Conservation (phyloP, 1,140 invertebrate genomes). For the Apocrypta bakeri region DNA sequence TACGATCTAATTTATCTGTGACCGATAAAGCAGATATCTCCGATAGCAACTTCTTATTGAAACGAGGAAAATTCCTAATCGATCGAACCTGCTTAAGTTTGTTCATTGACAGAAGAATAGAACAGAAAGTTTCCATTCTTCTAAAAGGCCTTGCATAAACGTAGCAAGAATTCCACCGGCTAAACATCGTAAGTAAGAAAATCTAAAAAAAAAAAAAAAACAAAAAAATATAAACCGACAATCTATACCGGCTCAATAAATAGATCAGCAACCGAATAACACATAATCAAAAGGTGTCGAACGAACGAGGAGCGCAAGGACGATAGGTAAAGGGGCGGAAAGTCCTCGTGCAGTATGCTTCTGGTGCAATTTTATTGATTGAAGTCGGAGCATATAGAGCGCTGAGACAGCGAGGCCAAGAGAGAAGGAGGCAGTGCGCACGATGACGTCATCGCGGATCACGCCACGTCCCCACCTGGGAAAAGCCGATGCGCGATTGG, state of each 20-base stretch:
- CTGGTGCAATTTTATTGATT: conserved; percentile 45
- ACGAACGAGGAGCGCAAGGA: neutral
- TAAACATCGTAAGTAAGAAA: neutral
- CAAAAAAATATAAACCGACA: too few relatives aligned
- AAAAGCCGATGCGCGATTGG: conserved; percentile 61
- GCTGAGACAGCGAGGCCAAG: neutral
- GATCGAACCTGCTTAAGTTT: too few relatives aligned
- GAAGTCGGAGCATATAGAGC: neutral
- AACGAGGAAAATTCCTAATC: neutral
- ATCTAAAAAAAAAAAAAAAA: too few relatives aligned
- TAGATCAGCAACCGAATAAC: too few relatives aligned
- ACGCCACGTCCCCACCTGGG: conserved; percentile 70
- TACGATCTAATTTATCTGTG: neutral
- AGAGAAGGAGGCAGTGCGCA: neutral
- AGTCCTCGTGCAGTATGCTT: neutral
- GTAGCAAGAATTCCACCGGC: neutral
- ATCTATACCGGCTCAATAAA: too few relatives aligned
- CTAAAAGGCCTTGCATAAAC: too few relatives aligned
- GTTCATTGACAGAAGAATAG: too few relatives aligned
- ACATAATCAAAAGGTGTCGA: too few relatives aligned
- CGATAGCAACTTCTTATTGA: neutral
- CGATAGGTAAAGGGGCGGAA: neutral
- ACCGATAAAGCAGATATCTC: neutral
- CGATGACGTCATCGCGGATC: conserved; percentile 58
- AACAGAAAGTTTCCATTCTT: too few relatives aligned